phyloP scores from a whole-genome alignment of 2,797 vertebrate genomes.

The Acropternis orthonyx region DNA sequence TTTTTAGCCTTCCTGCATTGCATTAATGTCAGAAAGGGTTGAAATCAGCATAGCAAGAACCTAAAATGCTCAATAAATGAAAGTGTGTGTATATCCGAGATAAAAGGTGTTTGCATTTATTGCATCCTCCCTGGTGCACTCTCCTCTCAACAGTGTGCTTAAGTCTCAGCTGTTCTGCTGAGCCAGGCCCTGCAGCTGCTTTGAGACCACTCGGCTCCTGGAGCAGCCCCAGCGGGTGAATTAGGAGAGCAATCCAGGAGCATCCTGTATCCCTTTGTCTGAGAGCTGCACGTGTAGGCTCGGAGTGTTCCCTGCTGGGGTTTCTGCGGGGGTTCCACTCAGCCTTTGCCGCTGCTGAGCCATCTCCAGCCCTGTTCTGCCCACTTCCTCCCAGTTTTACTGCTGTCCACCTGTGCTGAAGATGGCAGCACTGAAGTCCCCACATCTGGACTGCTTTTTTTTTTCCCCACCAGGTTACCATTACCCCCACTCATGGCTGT shows the following conservation, averaged over 20 bases:
- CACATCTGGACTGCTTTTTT: neutral
- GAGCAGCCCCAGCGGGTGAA: neutral
- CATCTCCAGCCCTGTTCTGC: neutral
- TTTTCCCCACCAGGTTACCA: neutral
- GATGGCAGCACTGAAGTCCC: neutral
- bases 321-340: neutral
- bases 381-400: neutral
- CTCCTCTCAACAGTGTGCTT: neutral
- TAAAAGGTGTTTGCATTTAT: neutral
- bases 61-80: neutral
- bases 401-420: neutral
- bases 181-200: neutral
- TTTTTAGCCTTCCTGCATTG: neutral
- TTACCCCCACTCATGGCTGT: neutral
- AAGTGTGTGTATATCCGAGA: neutral
- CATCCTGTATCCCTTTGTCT: neutral
- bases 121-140: neutral
- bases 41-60: neutral
- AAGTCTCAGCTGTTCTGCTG: neutral
- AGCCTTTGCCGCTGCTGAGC: neutral
- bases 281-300: neutral
- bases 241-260: neutral
- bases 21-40: neutral
- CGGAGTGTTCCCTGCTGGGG: rapidly evolving
- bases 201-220: neutral